Evolutionary conservation across 64 coral and sea anemone species (phyloP).

Genomic region (Acropora yongei): DNA sequence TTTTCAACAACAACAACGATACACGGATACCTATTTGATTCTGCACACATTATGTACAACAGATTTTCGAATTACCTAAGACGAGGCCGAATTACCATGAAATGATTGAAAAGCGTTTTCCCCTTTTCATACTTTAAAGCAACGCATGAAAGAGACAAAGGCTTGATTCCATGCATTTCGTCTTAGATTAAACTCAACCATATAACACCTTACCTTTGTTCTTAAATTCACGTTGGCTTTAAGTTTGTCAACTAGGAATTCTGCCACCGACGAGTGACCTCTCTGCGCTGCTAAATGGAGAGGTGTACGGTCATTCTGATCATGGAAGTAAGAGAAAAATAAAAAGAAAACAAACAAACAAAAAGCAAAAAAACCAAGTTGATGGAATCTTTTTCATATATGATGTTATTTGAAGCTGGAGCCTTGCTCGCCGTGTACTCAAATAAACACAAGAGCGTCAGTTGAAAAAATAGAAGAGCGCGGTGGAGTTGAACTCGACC

Average conservation of each 20-base stretch:
- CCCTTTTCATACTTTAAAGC: not conserved
- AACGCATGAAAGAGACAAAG: no score
- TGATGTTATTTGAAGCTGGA: no score
- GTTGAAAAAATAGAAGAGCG: not conserved
- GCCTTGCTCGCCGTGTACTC: no score
- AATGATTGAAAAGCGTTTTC: not conserved
- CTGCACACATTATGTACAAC: no score
- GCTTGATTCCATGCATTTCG: no score
- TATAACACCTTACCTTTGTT: constrained; percentile 60
- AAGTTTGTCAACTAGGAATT: constrained; percentile 85
- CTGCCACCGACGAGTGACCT: constrained; percentile 76
- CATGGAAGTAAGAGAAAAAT: not conserved
- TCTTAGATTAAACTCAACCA: not conserved
- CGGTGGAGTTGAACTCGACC: no score
- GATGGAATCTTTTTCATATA: no score
- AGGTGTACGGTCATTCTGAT: constrained; percentile 84
- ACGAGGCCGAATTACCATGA: no score
- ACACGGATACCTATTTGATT: no score
- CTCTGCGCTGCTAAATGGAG: constrained; percentile 84
- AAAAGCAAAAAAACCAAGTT: no score
- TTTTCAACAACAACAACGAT: no score
- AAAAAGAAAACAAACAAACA: not conserved
- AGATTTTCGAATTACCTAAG: no score
- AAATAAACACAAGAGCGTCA: not conserved
- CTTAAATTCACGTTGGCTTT: constrained; percentile 93